A percentile compares a stretch with the other conserved stretches of the same genome.
Evolutionary conservation across 2,797 vertebrate genomes (phyloP).

Genomic region (Paedocypris micromegethes): DNA sequence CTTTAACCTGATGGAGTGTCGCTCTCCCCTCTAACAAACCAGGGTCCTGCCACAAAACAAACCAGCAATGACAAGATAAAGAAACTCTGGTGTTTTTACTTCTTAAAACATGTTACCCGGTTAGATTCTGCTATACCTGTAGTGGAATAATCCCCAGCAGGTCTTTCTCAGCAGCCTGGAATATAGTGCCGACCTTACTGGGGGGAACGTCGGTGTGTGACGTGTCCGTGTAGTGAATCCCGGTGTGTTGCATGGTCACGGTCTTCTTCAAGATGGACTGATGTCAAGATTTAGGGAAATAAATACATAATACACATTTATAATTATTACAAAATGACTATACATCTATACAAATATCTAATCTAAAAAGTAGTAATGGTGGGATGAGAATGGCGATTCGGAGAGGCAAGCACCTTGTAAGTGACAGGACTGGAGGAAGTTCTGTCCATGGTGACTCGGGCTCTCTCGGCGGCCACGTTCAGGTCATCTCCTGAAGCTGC

Average conservation of each 20-base stretch:
- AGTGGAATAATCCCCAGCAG: conserved; percentile 84
- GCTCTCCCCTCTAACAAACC: conserved; percentile 80
- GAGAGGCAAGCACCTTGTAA: conserved; percentile 68
- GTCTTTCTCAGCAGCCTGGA: conserved; percentile 87
- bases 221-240: conserved; percentile 75
- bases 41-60: conserved; percentile 69
- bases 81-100: neutral
- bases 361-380: neutral
- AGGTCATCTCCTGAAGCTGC: conserved; percentile 68
- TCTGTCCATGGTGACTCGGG: conserved; percentile 73
- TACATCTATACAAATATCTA: neutral
- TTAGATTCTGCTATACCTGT: conserved; percentile 66
- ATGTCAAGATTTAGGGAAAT: neutral
- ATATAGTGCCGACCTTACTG: conserved; percentile 69
- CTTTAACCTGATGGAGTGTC: conserved; percentile 86
- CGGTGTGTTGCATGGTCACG: conserved; percentile 75
- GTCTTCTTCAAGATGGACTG: conserved; percentile 78
- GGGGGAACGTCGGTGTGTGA: conserved; percentile 62
- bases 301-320: neutral
- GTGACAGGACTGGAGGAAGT: conserved; percentile 56
- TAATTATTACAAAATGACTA: too few relatives aligned
- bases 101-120: neutral
- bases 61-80: conserved; percentile 21
- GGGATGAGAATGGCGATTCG: neutral
- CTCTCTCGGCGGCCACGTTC: conserved; percentile 76